phyloP scores from a whole-genome alignment of 1,140 invertebrate species.

The Meloidogyne floridensis region DNA sequence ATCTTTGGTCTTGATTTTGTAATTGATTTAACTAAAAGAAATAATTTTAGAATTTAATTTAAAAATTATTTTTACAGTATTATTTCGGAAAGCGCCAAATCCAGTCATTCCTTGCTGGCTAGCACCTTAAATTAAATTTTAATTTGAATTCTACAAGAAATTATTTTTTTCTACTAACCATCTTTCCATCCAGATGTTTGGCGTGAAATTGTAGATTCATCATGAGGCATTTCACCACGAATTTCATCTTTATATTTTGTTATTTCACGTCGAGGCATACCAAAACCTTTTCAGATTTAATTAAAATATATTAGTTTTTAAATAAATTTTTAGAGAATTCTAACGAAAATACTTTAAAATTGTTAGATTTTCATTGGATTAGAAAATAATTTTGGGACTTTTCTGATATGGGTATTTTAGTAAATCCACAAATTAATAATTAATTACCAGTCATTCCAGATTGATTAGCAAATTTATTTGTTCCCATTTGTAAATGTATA shows the following conservation, averaged over 20 bases:
- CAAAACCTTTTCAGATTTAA: slow-evolving; percentile 44
- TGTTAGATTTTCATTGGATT: too few species aligned
- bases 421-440: too few species aligned
- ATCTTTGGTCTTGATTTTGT: slow-evolving; percentile 55
- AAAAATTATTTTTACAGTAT: slow-evolving; percentile 45
- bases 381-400: too few species aligned
- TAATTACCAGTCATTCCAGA: slow-evolving; percentile 59
- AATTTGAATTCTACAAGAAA: neutral
- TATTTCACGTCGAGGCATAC: slow-evolving; percentile 65
- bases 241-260: slow-evolving; percentile 66
- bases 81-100: slow-evolving; percentile 66
- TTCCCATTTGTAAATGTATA: slow-evolving; percentile 65
- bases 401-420: too few species aligned
- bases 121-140: slow-evolving; percentile 49
- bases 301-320: neutral
- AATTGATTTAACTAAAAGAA: slow-evolving; percentile 28
- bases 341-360: too few species aligned
- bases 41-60: neutral
- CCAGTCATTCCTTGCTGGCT: slow-evolving; percentile 64
- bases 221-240: slow-evolving; percentile 65
- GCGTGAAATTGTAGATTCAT: slow-evolving; percentile 58
- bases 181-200: slow-evolving; percentile 65
- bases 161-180: slow-evolving; percentile 38
- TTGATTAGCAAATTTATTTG: slow-evolving; percentile 64
- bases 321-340: too few species aligned